Percentiles rank a stretch among this genome's conserved stretches.
phyloP scores from a whole-genome alignment of 2,113 vertebrate genomes.

The Sylvilagus bachmani region DNA sequence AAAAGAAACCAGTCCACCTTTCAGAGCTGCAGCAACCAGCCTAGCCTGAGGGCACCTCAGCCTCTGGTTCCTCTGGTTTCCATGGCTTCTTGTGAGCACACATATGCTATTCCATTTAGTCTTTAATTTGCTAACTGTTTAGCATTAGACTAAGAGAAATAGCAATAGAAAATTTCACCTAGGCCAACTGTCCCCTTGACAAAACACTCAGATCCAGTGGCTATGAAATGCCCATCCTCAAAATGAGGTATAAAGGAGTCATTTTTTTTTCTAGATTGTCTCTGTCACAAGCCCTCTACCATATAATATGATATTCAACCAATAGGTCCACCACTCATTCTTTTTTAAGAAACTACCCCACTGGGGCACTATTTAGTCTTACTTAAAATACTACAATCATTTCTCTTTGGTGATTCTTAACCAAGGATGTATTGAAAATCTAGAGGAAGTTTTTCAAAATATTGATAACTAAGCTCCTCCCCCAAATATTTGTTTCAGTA shows the following conservation, averaged over 20 bases:
- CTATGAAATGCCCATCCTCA: slow-evolving; percentile 29
- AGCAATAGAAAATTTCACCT: slow-evolving; percentile 15
- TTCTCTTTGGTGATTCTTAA: slow-evolving; percentile 50
- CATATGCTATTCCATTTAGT: slow-evolving; percentile 36
- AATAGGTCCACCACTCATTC: background rate
- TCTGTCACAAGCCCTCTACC: slow-evolving; percentile 4
- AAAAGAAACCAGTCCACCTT: background rate
- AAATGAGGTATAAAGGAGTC: slow-evolving; percentile 16
- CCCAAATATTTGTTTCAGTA: slow-evolving; percentile 44
- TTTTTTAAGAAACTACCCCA: background rate
- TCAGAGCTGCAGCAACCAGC: background rate
- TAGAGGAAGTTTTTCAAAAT: slow-evolving; percentile 8
- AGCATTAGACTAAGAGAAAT: slow-evolving; percentile 60
- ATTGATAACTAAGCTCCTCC: background rate
- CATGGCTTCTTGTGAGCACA: slow-evolving; percentile 18
- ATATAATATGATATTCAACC: slow-evolving; percentile 28
- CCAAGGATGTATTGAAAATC: slow-evolving; percentile 9
- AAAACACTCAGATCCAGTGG: slow-evolving; percentile 46
- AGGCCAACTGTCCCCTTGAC: background rate
- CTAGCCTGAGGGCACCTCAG: background rate
- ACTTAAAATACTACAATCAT: slow-evolving; percentile 50
- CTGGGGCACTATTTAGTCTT: background rate
- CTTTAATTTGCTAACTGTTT: slow-evolving; percentile 61
- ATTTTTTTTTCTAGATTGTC: background rate
- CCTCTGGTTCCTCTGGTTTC: slow-evolving; percentile 37